phyloP scores from a whole-genome alignment of 1,140 invertebrate species.

The Sycophila sp. region DNA sequence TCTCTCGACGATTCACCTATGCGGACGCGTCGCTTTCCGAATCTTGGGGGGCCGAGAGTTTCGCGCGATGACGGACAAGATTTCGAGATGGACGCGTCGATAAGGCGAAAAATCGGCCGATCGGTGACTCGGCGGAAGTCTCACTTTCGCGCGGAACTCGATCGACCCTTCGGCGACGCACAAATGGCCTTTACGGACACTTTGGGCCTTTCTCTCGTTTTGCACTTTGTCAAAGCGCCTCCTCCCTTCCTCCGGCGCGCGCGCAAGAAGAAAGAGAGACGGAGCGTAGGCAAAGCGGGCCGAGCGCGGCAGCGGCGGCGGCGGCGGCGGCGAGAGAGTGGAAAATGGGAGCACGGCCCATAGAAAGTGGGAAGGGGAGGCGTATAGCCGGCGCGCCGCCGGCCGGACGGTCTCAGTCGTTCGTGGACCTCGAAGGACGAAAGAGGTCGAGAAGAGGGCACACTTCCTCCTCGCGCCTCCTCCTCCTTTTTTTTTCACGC shows the following conservation, averaged over 20 bases:
- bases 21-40: too few species aligned
- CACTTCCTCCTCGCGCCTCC: constrained; percentile 51
- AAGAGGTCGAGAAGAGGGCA: constrained; percentile 61
- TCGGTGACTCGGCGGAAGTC: too few species aligned
- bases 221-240: not conserved
- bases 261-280: not conserved
- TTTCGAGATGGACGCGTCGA: too few species aligned
- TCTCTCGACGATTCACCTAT: too few species aligned
- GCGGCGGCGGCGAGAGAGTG: constrained; percentile 22
- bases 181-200: too few species aligned
- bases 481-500: constrained; percentile 31
- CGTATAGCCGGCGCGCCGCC: constrained; percentile 61
- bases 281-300: not conserved
- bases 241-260: too few species aligned
- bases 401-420: constrained; percentile 62
- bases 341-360: constrained; percentile 62
- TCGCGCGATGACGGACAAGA: too few species aligned
- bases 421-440: constrained; percentile 67
- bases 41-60: too few species aligned
- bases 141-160: too few species aligned
- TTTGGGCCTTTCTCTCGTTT: not conserved
- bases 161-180: too few species aligned
- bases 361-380: constrained; percentile 65
- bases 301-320: not conserved
- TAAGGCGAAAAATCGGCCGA: too few species aligned